These are phyloP conservation scores for Menura novaehollandiae DNA, from an alignment of 2,113 vertebrate species.

Conservation along the genomic window DNA sequence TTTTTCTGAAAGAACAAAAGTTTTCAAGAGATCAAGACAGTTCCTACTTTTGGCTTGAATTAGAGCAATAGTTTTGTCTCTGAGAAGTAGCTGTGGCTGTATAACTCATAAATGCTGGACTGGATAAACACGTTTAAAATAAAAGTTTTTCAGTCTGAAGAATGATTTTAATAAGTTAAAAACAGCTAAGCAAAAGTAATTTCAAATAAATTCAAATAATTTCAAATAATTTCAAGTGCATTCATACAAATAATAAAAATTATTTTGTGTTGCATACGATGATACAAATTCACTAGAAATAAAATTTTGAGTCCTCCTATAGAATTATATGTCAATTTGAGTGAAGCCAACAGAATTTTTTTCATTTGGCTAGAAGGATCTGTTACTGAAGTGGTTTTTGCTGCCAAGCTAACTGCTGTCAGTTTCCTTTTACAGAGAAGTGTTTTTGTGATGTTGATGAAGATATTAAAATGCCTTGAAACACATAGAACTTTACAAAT, in stretches of 20 bases:
- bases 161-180: background rate
- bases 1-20: background rate
- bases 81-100: background rate
- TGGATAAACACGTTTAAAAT: background rate
- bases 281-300: background rate
- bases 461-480: background rate
- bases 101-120: background rate
- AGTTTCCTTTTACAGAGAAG: background rate
- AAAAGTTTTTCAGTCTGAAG: background rate
- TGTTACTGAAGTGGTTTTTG: background rate
- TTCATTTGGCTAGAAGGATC: background rate
- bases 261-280: background rate
- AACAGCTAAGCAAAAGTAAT: background rate
- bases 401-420: background rate
- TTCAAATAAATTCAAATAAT: background rate
- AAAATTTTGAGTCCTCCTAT: background rate
- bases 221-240: background rate
- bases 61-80: background rate
- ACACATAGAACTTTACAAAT: background rate
- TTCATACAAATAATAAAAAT: background rate
- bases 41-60: background rate
- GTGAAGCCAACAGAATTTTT: background rate
- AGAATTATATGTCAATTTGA: background rate
- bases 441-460: background rate
- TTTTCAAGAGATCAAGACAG: background rate